Base-by-base conservation (phyloP, 2,888 invertebrate species). In the Amphipoea lucens region DNA sequence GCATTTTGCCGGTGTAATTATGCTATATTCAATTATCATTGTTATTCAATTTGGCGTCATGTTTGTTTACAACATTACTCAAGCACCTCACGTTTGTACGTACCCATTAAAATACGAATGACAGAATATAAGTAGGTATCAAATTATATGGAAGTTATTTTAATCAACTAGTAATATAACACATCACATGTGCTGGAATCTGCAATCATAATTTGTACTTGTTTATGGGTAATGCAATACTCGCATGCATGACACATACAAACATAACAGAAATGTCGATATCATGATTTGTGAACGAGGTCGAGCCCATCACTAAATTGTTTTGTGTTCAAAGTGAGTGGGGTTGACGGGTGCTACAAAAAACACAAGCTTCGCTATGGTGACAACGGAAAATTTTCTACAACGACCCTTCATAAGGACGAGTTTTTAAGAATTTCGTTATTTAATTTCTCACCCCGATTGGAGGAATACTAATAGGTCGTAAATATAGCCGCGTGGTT, bases 321-420 rank as follows among this genome's bases (percentile, higher is more conserved):
- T 92, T 92, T 92, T 91, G 91, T 92, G 91, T 93, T 89, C 89
- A 92, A 92, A 92, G 90, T 94, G 95, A 95, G 95, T 94, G 94
- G 95, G 95, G 95, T 95, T 95, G 95, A 94, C 93, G 92, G 93
- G 94, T 90, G 91, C 83, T 87, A 95, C 94, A 96, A 96, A 96
- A 96, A 96, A 96, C 90, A 90, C 87, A 90, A 90, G 90, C 92
- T 93, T 92, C 90, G 91, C 90, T 91, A 90, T 92, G 92, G 94
- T 94, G 95, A 96, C 96, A 95, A 94, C 93, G 93, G 92, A 95
- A 94, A 94, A 93, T 92, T 93, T 95, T 93, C 90, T 91, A 92
- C 90, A 90, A 91, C 91, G 91, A 91, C 91, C 92, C 94, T 91
- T 92, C 91, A 92, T 90, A 93, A 89, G 91, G 92, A 92, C 89